Conservation (phyloP, 1,140 invertebrate species). For the Drosophila chauvacae region DNA sequence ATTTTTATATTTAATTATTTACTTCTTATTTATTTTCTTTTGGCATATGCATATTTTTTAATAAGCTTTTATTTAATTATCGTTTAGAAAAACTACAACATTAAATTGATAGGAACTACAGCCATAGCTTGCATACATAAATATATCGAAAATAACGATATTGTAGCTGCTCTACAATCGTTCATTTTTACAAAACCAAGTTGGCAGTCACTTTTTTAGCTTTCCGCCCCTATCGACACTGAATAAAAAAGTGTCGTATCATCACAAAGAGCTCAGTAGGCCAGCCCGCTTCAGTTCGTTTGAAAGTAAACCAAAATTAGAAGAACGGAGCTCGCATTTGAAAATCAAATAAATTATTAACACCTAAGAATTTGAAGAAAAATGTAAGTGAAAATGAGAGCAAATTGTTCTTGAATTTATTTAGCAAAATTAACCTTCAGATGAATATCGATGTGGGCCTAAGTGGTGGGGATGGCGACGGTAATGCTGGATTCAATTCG, state of each 20-base stretch:
- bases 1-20: not conserved
- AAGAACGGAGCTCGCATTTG: not conserved
- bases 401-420: not conserved
- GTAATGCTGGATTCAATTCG: slow-evolving; percentile 90
- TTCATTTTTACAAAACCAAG: not conserved
- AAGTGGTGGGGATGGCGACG: not conserved
- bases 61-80: not conserved
- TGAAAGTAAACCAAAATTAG: slow-evolving; percentile 30
- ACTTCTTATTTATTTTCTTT: not conserved
- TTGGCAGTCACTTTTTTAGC: slow-evolving; percentile 1
- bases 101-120: not conserved
- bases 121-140: not conserved
- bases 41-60: too few species aligned
- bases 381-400: not conserved
- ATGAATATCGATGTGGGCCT: slow-evolving; percentile 27
- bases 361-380: not conserved
- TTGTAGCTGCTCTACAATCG: not conserved
- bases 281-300: slow-evolving; percentile 24
- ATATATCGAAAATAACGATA: not conserved
- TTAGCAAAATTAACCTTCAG: not conserved
- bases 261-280: slow-evolving; percentile 22
- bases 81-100: not conserved
- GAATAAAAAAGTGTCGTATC: slow-evolving; percentile 27
- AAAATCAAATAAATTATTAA: not conserved
- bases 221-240: slow-evolving; percentile 1